Evolutionary conservation across 2,797 vertebrate genomes (phyloP), one percentile per base, ranked within the genome.

Genomic region (Lycodopsis pacificus): DNA sequence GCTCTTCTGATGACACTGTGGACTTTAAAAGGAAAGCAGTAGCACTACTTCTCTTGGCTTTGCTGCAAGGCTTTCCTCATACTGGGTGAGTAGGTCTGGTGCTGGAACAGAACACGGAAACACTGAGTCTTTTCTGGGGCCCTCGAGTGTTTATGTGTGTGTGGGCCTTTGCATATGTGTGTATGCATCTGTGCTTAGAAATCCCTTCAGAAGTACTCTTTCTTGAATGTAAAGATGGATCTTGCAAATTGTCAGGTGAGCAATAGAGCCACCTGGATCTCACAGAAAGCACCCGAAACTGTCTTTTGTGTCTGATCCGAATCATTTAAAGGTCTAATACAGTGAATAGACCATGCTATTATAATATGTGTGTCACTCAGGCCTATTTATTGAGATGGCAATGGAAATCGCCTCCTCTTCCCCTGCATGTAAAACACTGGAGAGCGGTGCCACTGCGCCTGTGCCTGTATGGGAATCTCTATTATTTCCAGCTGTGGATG

Each of bases 401-500:
- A 12, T 80, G 61, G 75, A 93, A 89, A 89, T 84, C 7, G 40
- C 76, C 89, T 87, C 77, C 75, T 83, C 76, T 84, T 88, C 87
- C 83, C 71, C 2, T 76, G 65, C 83, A 77, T 68, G 65, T 88
- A 49, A 90, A 92, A 92, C 89, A 92, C 83, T 82, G 77, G 89
- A 91, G 92, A 94, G 93, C 85, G 93, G 92, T 88, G 83, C 87
- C 90, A 83, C 70, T 48, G 74, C 79, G 86, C 84, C 76, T 75
- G 76, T 82, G 92, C 86, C 91, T 94, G 87, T 80, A 87, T 91
- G 88, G 91, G 91, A 92, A 92, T 92, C 91, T 94, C 90, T 95
- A 96, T 96, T 94, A 95, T 94, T 95, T 95, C 95, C 95, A 96
- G 94, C 95, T 96, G 95, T 91, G 92, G 91, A 94, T 96, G 95